Evolutionary conservation across 2,888 invertebrate species (phyloP).

Genomic region (Acrocera orbiculus): DNA sequence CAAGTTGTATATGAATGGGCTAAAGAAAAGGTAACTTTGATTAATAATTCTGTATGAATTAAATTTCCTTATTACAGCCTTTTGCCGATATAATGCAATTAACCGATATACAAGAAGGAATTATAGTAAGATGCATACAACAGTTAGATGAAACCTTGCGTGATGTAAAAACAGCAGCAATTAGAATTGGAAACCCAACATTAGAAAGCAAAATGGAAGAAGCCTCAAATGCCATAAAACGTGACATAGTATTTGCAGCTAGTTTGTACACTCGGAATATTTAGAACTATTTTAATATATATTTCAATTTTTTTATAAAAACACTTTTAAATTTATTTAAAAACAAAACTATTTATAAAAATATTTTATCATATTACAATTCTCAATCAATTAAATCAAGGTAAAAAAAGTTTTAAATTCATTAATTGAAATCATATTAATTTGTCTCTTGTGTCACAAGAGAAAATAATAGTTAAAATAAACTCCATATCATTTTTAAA

Average conservation of each 20-base stretch:
- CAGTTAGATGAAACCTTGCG: constrained; percentile 82
- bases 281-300: too few species aligned
- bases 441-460: too few species aligned
- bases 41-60: not conserved
- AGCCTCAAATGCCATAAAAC: constrained; percentile 77
- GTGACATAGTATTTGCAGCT: constrained; percentile 96
- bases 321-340: too few species aligned
- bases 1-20: constrained; percentile 96
- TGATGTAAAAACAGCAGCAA: constrained; percentile 80
- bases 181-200: constrained; percentile 82
- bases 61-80: constrained; percentile 41
- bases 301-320: too few species aligned
- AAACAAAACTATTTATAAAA: too few species aligned
- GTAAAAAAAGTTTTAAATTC: too few species aligned
- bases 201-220: constrained; percentile 90
- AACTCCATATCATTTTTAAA: too few species aligned
- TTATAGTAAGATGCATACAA: constrained; percentile 93
- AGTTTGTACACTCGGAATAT: constrained; percentile 95
- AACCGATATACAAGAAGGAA: constrained; percentile 92
- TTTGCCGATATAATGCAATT: constrained; percentile 85
- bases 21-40: constrained; percentile 46
- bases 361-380: too few species aligned
- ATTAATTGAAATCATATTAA: too few species aligned
- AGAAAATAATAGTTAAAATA: too few species aligned
- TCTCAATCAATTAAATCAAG: too few species aligned